These are phyloP conservation scores for Dromiciops gliroides DNA, from an alignment of 2,113 vertebrate genomes.

Conservation along the genomic window DNA sequence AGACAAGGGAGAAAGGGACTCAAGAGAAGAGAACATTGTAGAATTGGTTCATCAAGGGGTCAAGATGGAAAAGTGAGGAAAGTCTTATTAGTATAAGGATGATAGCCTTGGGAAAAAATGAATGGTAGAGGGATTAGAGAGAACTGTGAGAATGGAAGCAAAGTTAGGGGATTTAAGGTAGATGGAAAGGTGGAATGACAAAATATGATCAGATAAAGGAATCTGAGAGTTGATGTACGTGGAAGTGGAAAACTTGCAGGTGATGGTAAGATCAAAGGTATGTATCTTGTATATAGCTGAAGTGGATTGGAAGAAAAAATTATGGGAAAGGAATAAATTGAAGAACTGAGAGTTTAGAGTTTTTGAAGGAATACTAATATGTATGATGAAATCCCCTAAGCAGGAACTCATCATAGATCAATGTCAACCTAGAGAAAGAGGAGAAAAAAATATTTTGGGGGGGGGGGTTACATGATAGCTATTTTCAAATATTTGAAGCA, in stretches of 20 bases:
- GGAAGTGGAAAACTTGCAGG: no score
- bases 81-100: no score
- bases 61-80: no score
- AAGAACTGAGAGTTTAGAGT: background rate
- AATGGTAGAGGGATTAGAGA: background rate
- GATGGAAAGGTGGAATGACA: no score
- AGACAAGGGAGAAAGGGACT: background rate
- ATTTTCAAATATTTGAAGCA: background rate
- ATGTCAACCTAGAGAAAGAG: background rate
- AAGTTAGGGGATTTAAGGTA: no score
- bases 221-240: no score
- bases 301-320: background rate
- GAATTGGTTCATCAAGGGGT: no score
- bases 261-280: background rate
- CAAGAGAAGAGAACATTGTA: background rate
- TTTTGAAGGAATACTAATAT: background rate
- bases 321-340: background rate
- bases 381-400: background rate
- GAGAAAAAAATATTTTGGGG: background rate
- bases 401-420: background rate
- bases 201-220: no score
- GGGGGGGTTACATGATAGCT: background rate
- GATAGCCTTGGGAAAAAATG: background rate
- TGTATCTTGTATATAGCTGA: background rate
- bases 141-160: no score